Percentiles rank a stretch among this genome's conserved stretches.
phyloP scores from a whole-genome alignment of 2,113 vertebrate species.

The Procavia capensis region DNA sequence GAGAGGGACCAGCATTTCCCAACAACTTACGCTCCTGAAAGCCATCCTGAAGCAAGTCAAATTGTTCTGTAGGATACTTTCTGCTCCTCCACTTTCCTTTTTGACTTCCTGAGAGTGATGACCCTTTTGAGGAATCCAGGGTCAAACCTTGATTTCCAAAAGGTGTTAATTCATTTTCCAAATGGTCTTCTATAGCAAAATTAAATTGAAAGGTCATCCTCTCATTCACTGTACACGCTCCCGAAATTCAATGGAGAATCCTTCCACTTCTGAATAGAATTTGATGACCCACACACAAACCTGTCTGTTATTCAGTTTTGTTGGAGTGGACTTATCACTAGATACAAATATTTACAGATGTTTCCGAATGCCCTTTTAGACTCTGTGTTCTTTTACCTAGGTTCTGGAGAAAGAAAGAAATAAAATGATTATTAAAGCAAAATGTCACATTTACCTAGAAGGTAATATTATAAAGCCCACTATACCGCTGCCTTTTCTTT shows the following conservation, averaged over 20 bases:
- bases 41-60: not conserved
- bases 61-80: not conserved
- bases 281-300: not conserved
- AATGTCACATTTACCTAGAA: constrained; percentile 31
- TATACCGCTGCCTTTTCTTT: not conserved
- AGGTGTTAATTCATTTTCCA: constrained; percentile 52
- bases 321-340: not conserved
- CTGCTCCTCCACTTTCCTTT: not conserved
- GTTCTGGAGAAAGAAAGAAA: constrained; percentile 36
- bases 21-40: not conserved
- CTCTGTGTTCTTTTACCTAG: not conserved
- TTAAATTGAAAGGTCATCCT: constrained; percentile 89
- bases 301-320: not conserved
- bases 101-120: constrained; percentile 33
- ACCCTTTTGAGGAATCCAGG: constrained; percentile 32
- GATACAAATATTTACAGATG: not conserved
- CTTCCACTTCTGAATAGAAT: not conserved
- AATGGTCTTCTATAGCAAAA: constrained; percentile 81
- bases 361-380: constrained; percentile 14
- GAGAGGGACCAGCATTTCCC: fast-evolving
- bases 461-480: not conserved
- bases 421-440: constrained; percentile 26
- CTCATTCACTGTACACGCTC: not conserved
- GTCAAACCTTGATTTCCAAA: not conserved
- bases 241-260: not conserved